Evolutionary conservation across 2,113 vertebrate species (phyloP), one percentile per base, ranked within the genome.

Genomic region (Pseudopipra pipra): DNA sequence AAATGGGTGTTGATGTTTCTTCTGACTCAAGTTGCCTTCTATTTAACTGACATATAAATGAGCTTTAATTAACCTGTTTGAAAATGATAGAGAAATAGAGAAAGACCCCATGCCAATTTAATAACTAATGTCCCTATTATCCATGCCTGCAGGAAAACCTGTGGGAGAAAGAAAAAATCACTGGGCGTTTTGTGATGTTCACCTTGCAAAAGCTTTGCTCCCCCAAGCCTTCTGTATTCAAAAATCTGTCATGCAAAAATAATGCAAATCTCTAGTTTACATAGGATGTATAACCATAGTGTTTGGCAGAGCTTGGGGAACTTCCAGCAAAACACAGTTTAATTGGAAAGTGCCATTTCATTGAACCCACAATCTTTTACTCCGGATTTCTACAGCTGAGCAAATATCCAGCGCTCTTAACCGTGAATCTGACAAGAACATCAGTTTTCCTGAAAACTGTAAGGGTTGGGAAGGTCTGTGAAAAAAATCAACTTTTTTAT

Each of bases 1-100:
- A 84, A 84, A 66, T 49, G 28, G 8, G 18, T 73, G 28, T 15
- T 54, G 73, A 78, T 47, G 35, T 62, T 93, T 92, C 33, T 15
- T 92, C 46, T 86, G 59, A 89, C 31, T 92, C 47, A 87, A 43
- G 35, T 52, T 86, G 67, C 28, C 8, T 72, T 85, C 58, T 75
- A 23, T 92, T 92, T 85, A 93, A 31, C 52, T 82, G 47, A 28
- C 54, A 85, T 85, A 58, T 66, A 91, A 75, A 93, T 58, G 21
- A 61, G 27, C 30, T 94, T 76, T 85, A 91, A 89, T 87, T 94
- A 89, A 87, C 59, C 55, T 91, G 82, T 75, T 93, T 83, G 82
- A 87, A 93, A 91, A 87, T 58, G 37, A 72, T 70, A 95, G 52
- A 93, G 73, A 95, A 96, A 92, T 24, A 75, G 79, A 74, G 71